Base-by-base conservation (phyloP, 2,888 invertebrate species). In the Thalpophila matura region DNA sequence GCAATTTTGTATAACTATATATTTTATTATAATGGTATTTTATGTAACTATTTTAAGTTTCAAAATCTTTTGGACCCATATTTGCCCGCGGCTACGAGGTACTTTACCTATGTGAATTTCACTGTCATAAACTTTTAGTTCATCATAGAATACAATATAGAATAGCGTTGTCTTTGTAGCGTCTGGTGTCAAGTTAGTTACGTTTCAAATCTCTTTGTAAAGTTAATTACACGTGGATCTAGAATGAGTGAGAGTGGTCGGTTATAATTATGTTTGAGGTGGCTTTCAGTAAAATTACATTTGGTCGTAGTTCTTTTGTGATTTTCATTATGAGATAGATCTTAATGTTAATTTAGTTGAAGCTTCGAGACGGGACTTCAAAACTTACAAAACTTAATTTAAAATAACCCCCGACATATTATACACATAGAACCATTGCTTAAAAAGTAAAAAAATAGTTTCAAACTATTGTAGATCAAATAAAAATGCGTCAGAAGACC, bases 211-310 rank as follows among this genome's bases (percentile, higher is more conserved):
- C 24, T 49, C 64, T 35, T 35, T 68, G 71, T 43, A n/a, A 12
- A 26, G 1, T 2, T 10, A 49, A 46, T 51, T 42, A 47, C 4
- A 14, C 29, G 33, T 33, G 26, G 14, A 31, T 37, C 4, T 7
- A 61, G 33, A 40, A 14, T 26, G 38, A 18, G 12, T 31, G 22
- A 35, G 24, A 33, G 37, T 43, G 16, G 31, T 24, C n/a, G 9
- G 10, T 24, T 18, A 33, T 38, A 22, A 49, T 27, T 16, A 22
- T 3, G 42, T 63, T 33, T 6, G 2, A 7, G 31, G 3, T 38
- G 0, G 45, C 35, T 68, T 65, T 56, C 31, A 50, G 18, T 14
- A 14, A 26, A 46, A 72, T 56, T 65, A 35, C 3, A 5, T 64
- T 54, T 55, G 12, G 12, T 16, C 37, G 1, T 7, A 20, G 27